phyloP scores from a whole-genome alignment of 2,113 vertebrate species.

The Atlantisia rogersi region DNA sequence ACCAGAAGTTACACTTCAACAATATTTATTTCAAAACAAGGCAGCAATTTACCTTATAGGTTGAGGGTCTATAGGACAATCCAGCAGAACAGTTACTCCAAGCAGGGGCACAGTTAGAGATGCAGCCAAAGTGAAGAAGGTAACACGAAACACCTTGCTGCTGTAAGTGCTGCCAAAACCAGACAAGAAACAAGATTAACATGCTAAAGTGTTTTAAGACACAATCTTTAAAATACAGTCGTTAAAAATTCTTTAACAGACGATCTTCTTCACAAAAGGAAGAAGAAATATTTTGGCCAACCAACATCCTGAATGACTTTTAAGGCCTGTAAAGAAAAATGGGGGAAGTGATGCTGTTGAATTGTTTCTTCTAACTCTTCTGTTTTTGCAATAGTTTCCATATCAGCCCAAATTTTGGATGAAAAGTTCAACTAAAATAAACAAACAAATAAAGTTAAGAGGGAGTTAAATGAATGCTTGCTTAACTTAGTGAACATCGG shows the following conservation, averaged over 20 bases:
- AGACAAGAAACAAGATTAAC: not conserved
- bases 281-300: not conserved
- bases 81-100: slow-evolving; percentile 83
- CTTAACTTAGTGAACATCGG: not conserved
- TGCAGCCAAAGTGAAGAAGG: slow-evolving; percentile 82
- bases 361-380: not conserved
- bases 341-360: too few relatives aligned
- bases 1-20: not conserved
- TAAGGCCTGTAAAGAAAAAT: not conserved
- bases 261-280: not conserved
- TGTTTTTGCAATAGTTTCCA: not conserved
- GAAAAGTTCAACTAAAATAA: not conserved
- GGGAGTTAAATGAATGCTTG: not conserved
- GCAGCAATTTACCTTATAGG: slow-evolving; percentile 81
- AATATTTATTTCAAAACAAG: not conserved
- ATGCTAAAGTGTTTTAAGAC: not conserved
- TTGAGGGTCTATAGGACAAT: slow-evolving; percentile 92
- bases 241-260: not conserved
- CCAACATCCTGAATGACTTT: not conserved
- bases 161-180: slow-evolving; percentile 86
- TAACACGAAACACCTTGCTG: slow-evolving; percentile 89
- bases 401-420: not conserved
- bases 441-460: not conserved
- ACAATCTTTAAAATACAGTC: not conserved
- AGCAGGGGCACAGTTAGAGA: slow-evolving; percentile 84